These are phyloP conservation scores for Metopolophium dirhodum DNA, from an alignment of 1,140 invertebrate genomes.

Conservation along the genomic window DNA sequence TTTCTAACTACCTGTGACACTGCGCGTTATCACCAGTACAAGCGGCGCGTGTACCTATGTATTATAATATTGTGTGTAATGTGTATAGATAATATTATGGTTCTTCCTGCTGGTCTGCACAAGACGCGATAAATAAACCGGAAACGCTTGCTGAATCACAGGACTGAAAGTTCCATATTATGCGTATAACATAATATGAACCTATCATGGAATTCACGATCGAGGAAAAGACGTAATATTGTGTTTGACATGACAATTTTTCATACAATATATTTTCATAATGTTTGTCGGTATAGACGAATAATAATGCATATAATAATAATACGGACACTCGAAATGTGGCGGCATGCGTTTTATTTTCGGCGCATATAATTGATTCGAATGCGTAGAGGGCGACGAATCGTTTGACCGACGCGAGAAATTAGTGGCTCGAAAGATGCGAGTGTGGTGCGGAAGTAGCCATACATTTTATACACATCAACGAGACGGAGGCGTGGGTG, in stretches of 20 bases:
- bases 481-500: neutral
- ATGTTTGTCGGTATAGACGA: neutral
- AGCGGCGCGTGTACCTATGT: too few species aligned
- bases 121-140: neutral
- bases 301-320: too few species aligned
- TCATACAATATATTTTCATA: neutral
- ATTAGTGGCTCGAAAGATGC: conserved; percentile 14
- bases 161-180: neutral
- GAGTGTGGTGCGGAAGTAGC: neutral
- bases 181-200: too few species aligned
- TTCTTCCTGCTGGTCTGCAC: neutral
- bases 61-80: neutral
- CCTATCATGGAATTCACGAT: neutral
- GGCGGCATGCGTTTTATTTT: neutral
- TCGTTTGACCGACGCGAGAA: conserved; percentile 1
- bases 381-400: neutral
- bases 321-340: neutral
- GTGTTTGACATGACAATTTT: neutral
- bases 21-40: neutral
- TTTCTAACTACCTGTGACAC: too few species aligned
- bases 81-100: neutral
- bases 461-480: neutral
- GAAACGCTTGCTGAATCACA: neutral
- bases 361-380: neutral
- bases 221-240: neutral